Percentiles rank a stretch among this genome's conserved stretches.
Evolutionary conservation across 1,140 invertebrate species (phyloP).

Genomic region (Zaprionus davidi): DNA sequence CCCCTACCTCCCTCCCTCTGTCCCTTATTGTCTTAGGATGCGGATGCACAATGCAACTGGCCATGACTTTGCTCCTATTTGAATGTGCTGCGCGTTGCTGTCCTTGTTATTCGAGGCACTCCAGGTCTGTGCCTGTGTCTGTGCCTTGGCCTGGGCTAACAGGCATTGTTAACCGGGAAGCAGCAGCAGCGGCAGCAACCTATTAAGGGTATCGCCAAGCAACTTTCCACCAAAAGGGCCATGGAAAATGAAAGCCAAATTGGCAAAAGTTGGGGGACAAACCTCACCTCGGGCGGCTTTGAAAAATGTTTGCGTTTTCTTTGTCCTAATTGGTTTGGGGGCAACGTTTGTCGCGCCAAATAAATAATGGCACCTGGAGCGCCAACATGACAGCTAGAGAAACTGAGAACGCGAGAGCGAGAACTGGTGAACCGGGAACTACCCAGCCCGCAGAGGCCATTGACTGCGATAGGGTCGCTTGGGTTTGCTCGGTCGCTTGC

Average conservation of each 20-base stretch:
- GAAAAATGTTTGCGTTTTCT: slow-evolving; percentile 65
- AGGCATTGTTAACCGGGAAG: slow-evolving; percentile 52
- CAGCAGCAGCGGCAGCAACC: slow-evolving; percentile 30
- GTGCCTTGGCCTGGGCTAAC: not conserved
- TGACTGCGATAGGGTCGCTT: slow-evolving; percentile 2
- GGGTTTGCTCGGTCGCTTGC: slow-evolving; percentile 17
- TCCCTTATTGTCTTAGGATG: slow-evolving; percentile 60
- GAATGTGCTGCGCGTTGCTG: slow-evolving; percentile 58
- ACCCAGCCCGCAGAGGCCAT: not conserved
- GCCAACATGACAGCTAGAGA: slow-evolving; percentile 50
- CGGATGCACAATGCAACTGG: slow-evolving; percentile 40
- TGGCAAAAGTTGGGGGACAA: slow-evolving; percentile 57
- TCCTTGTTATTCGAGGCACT: slow-evolving; percentile 66
- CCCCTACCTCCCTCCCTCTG: not conserved
- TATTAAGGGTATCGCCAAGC: slow-evolving; percentile 68
- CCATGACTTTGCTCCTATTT: slow-evolving; percentile 75
- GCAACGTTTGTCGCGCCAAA: slow-evolving; percentile 68
- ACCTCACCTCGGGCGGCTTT: slow-evolving; percentile 39
- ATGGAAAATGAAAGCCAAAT: slow-evolving; percentile 80
- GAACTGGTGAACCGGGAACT: slow-evolving; percentile 40
- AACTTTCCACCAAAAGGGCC: slow-evolving; percentile 67
- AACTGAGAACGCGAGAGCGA: slow-evolving; percentile 36
- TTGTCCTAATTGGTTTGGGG: slow-evolving; percentile 75
- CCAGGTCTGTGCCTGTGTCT: not conserved
- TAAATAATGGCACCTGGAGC: slow-evolving; percentile 80